Evolutionary conservation across 2,888 invertebrate species (phyloP).

Genomic region (Cephalotes varians): DNA sequence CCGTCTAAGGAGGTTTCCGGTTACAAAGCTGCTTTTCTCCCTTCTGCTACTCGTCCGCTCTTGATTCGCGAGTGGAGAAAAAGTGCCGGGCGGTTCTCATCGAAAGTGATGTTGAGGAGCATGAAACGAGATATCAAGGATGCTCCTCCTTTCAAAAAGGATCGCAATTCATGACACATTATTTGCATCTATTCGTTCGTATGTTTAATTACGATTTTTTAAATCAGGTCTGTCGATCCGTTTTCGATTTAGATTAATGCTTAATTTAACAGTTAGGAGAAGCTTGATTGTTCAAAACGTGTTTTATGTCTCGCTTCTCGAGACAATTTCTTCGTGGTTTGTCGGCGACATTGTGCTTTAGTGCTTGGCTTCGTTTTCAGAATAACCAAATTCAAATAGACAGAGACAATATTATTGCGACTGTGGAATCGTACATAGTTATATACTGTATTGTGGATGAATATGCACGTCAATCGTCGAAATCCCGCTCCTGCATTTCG

Average conservation of each 20-base stretch:
- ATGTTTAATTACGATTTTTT: neutral
- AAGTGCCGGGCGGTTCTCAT: slow-evolving; percentile 74
- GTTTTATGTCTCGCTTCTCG: too few relatives aligned
- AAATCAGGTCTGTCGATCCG: neutral
- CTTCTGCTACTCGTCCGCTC: slow-evolving; percentile 64
- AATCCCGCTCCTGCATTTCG: neutral
- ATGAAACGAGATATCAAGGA: slow-evolving; percentile 74
- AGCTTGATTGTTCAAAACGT: neutral
- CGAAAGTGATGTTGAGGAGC: slow-evolving; percentile 68
- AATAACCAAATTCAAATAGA: slow-evolving; percentile 26
- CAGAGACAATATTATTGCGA: slow-evolving; percentile 44
- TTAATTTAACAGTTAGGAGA: neutral
- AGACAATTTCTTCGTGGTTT: neutral
- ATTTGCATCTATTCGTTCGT: neutral
- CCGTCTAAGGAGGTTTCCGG: slow-evolving; percentile 79
- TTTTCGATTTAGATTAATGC: neutral
- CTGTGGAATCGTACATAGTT: neutral
- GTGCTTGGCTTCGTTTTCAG: neutral
- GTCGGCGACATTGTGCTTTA: neutral
- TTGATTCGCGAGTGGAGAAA: slow-evolving; percentile 66
- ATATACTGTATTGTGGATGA: neutral
- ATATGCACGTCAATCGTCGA: slow-evolving; percentile 31
- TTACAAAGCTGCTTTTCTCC: slow-evolving; percentile 84
- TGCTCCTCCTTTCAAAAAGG: slow-evolving; percentile 2
- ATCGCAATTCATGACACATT: slow-evolving; percentile 8